Evolutionary conservation across 2,797 vertebrate species (phyloP), one percentile per base, ranked within the genome.

Genomic region (Pseudochaenichthys georgianus): DNA sequence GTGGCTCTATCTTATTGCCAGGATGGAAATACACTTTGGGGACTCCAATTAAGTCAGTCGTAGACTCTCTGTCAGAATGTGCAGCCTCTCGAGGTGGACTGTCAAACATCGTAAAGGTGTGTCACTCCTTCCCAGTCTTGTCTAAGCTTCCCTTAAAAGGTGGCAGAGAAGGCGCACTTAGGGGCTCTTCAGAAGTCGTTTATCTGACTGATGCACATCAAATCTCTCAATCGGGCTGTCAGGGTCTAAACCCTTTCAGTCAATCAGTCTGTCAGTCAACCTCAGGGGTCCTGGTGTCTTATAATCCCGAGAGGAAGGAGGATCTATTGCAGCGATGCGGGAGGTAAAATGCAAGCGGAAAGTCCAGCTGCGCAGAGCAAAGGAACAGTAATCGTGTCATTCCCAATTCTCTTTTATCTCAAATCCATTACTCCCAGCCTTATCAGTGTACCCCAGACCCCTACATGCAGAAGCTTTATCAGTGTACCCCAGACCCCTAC

Each of bases 191-290:
- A 64, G 21, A 62, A 64, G 77, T 70, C 73, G 79, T 70, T 73
- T 76, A 83, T 70, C 68, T 59, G 64, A 71, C 70, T 77, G 66
- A 31, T 55, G 47, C 52, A 64, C 74, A 62, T 28, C 50, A 68
- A 77, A 78, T 81, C 79, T 59, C 64, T 87, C 41, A 70, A 75
- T 86, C 16, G 41, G 31, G 48, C 64, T 77, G 81, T 63, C 81
- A 64, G 63, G 45, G 80, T 75, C 72, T 38, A 42, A 77, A 64
- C 31, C 54, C 66, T 70, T 66, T 65, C 71, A 72, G 17, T 70
- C 73, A 77, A 61, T 64, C 70, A 12, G 41, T 54, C 46, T 12
- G 66, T 45, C 61, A 57, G 38, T 38, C 59, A 48, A 31, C 47
- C 47, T 66, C 31, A 57, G 34, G 9, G n/a, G 73, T 63, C 41